Evolutionary conservation across 2,888 invertebrate species (phyloP), one percentile per base, ranked within the genome.

Genomic region (Drosophila antonietae): DNA sequence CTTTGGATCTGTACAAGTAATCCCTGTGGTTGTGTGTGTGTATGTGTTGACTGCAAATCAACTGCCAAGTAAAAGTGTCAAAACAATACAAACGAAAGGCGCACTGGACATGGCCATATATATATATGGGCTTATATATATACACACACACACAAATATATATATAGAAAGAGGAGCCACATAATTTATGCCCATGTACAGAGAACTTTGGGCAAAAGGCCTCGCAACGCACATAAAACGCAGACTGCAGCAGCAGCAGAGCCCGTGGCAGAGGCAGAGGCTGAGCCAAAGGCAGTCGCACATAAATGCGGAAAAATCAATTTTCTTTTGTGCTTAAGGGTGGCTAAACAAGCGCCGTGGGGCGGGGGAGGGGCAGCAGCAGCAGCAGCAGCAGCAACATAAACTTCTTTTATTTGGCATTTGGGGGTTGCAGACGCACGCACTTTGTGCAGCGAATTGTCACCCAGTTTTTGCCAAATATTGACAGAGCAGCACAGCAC

Each of bases 361-460:
- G 18, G 41, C 37, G 15, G 51, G 12, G 37, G 47, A 35, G 28
- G 33, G 14, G 49, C 18, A 10, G 33, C 33, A 33, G 33, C 33
- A 33, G 28, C 47, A 23, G 18, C 23, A 15, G 46, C 47, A 47
- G 47, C 28, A 28, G 33, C 49, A 33, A 33, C 51, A 35, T 51
- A 51, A 51, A 51, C 51, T 51, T 51, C 51, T 51, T 51, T 51
- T 51, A 51, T 51, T 51, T 53, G 35, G 55, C 57, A 49, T 53
- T 53, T 37, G 52, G 52, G 43, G 43, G 57, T 53, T 61, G 59
- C 63, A 73, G 65, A 60, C 62, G 49, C 58, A 47, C 63, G 65
- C 55, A 39, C 12, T 87, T 87, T 83, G 85, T 84, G 84, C 84
- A 84, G 88, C 88, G 73, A 84, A 84, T 84, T 84, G 84, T 84